Evolutionary conservation across 2,888 invertebrate genomes (phyloP).

Genomic region (Caradrina kadenii): DNA sequence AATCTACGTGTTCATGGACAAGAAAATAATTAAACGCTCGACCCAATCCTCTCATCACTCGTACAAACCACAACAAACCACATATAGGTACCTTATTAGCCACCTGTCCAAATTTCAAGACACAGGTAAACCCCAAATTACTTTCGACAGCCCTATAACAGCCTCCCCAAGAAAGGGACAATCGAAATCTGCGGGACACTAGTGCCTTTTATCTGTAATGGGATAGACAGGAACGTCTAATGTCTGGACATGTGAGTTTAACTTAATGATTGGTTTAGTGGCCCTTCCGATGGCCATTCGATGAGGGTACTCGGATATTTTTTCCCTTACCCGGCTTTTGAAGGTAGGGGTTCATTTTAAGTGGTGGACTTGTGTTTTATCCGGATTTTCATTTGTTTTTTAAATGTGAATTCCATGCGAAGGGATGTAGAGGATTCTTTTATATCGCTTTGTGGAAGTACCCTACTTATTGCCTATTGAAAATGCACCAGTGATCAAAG

Average conservation of each 20-base stretch:
- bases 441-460: slow-evolving; percentile 7
- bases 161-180: slow-evolving; percentile 62
- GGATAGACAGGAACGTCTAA: slow-evolving; percentile 66
- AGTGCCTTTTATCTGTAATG: slow-evolving; percentile 72
- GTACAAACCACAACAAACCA: slow-evolving; percentile 47
- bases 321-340: slow-evolving; percentile 45
- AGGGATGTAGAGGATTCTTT: slow-evolving; percentile 25
- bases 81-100: slow-evolving; percentile 45
- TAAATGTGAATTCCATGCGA: slow-evolving; percentile 10
- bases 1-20: background rate
- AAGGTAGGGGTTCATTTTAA: slow-evolving; percentile 41
- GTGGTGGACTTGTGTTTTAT: slow-evolving; percentile 35
- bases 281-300: slow-evolving; percentile 51
- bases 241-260: slow-evolving; percentile 70
- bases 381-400: slow-evolving; percentile 47
- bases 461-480: background rate
- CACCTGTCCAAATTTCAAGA: slow-evolving; percentile 55
- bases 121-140: slow-evolving; percentile 60
- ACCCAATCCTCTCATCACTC: slow-evolving; percentile 42
- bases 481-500: background rate
- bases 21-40: slow-evolving; percentile 38
- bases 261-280: slow-evolving; percentile 74
- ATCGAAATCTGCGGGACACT: slow-evolving; percentile 67
- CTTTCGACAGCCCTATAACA: slow-evolving; percentile 53
- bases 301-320: slow-evolving; percentile 61